phyloP scores from a whole-genome alignment of 2,113 vertebrate genomes.

The Casuarius casuarius region DNA sequence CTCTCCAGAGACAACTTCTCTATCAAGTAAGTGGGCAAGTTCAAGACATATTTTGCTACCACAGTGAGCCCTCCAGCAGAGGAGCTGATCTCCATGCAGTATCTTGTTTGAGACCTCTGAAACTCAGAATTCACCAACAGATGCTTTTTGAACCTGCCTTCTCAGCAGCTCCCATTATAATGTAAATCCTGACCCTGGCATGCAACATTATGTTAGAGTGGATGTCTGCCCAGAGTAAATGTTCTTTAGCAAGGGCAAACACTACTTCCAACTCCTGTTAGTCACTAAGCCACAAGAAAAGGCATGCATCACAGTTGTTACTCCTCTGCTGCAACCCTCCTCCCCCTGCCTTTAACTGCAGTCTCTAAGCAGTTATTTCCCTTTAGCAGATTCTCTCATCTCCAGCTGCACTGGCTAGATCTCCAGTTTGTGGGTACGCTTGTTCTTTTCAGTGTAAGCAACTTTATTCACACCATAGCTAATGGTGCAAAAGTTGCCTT shows the following conservation, averaged over 20 bases:
- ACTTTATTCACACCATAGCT: not conserved
- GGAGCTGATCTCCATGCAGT: not conserved
- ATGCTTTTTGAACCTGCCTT: not conserved
- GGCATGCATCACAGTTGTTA: not conserved
- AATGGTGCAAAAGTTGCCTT: not conserved
- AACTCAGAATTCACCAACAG: not conserved
- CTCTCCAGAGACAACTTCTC: not conserved
- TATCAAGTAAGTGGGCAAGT: not conserved
- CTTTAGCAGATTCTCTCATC: not conserved
- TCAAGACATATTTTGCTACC: not conserved
- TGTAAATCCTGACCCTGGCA: not conserved
- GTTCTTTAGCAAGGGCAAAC: not conserved
- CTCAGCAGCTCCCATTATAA: not conserved
- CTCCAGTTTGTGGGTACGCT: not conserved
- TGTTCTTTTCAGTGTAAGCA: not conserved
- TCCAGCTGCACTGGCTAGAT: not conserved
- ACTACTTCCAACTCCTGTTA: not conserved
- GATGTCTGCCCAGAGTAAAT: not conserved
- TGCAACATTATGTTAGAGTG: not conserved
- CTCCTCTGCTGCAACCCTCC: constrained; percentile 1
- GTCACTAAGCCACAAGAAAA: not conserved
- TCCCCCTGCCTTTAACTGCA: constrained; percentile 3
- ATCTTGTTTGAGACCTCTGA: not conserved
- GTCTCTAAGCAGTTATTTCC: not conserved
- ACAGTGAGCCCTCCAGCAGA: not conserved